Base-by-base conservation (phyloP, 2,797 vertebrate genomes). In the Lutjanus argentimaculatus region DNA sequence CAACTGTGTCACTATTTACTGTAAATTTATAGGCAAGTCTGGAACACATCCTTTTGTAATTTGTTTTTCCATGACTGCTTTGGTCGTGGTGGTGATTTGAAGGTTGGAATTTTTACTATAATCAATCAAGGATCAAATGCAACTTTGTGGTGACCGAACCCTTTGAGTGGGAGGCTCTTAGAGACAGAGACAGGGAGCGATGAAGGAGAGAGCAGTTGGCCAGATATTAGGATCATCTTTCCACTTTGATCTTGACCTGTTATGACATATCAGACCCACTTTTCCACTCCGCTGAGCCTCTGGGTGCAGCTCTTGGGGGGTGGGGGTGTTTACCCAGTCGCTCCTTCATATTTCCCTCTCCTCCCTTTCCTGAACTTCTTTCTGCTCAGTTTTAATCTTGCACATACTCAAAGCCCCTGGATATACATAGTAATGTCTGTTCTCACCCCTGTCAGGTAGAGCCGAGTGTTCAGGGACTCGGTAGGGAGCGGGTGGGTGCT, bases 401-500 rank as follows among this genome's bases (percentile, higher is more conserved):
- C 66, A 55, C 55, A 46, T 43, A 64, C 46, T 16, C 57, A 61
- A 43, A 78, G 45, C 45, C 17, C 21, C 51, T 21, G 5, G 64
- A 67, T 25, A 55, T 45, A 52, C 72, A 46, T 25, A 57, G 49
- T 77, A 68, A 85, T 62, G 25, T 46, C 58, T 58, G 22, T 64
- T 77, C 63, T 80, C 75, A 49, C 53, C 75, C 40, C 79, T 75
- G 75, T 62, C 89, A 96, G 94, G 94, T 96, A 80, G 97, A 99
- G 77, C 77, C 94, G 0, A 82, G 93, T 46, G 93, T 96, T 0
- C 92, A 97, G 85, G 94, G 95, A 48, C 19, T 94, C 0, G 70
- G 91, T 30, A 95, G 97, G 0, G 97, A 98, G 48, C 96, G 97
- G 55, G 91, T 96, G 76, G 85, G 96, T 11, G 89, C 96, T 0